A percentile compares a stretch with the other conserved stretches of the same genome.
Conservation (phyloP, 2,797 vertebrate genomes). For the Sphenodon punctatus region DNA sequence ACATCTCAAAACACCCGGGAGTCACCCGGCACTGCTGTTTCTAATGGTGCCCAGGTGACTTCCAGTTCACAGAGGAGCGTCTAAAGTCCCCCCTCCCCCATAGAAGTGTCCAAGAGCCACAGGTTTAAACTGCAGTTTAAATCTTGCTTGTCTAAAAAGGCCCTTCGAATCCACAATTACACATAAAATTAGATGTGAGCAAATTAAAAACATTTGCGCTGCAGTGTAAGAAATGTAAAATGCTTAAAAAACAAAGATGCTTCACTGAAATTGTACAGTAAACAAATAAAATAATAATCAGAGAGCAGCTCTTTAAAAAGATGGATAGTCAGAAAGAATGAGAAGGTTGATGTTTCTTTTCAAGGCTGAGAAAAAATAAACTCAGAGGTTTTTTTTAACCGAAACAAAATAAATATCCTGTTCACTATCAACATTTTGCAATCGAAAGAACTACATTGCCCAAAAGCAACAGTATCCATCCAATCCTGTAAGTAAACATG, state of each 20-base stretch:
- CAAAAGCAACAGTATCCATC: not conserved
- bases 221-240: not conserved
- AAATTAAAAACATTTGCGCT: not conserved
- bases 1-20: too few species aligned
- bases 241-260: not conserved
- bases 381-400: not conserved
- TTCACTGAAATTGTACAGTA: not conserved
- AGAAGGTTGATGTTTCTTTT: not conserved
- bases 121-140: too few species aligned
- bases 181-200: too few species aligned
- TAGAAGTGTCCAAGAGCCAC: too few species aligned
- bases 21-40: too few species aligned
- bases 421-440: not conserved
- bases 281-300: not conserved
- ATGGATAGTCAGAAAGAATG: not conserved
- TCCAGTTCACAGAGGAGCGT: too few species aligned
- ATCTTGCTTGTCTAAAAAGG: too few species aligned
- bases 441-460: not conserved
- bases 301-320: not conserved
- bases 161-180: too few species aligned
- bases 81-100: too few species aligned
- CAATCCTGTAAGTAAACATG: not conserved
- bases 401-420: not conserved
- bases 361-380: not conserved
- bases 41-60: too few species aligned